Base-by-base conservation (phyloP, 2,797 vertebrate species). In the Gallirallus australis region DNA sequence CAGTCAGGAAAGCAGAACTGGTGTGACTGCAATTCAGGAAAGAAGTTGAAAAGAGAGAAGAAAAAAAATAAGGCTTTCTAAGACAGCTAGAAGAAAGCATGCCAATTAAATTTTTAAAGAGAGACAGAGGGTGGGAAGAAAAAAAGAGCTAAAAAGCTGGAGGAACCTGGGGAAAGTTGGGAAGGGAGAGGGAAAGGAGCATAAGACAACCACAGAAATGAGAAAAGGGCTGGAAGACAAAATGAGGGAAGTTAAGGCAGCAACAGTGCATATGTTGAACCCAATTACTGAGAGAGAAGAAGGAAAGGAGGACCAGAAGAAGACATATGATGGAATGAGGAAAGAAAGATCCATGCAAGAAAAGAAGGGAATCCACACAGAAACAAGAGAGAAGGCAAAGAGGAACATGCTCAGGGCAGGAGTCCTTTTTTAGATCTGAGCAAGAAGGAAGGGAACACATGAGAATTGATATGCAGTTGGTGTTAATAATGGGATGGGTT, bases 1-100 rank as follows among this genome's bases (percentile, higher is more conserved):
- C 96, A 97, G 96, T 96, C 94, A 96, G 95, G 89, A 96, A 97
- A 97, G 96, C 92, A 96, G 96, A 96, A 96, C 68, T 87, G 83
- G 93, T 95, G 91, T 93, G 79, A 91, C 82, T 94, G 89, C 93
- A 96, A 96, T 97, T 96, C 94, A 97, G 94, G 92, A 94, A 96
- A 95, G 95, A 94, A 97, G 94, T 84, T 98, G 97, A 98, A 97
- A 97, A 96, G 92, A 92, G 90, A 72, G 63, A 73, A 54, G 76
- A 79, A 71, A 92, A 93, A 95, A 95, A 92, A 90, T 82, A 93
- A 95, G 63, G 93, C 82, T 97, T 94, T 97, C 83, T 96, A 95
- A 97, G 86, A 94, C 91, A 96, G 93, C 95, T 96, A 77, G 86
- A 96, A 96, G 93, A 97, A 97, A 97, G 96, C 37, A 79, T 80